A percentile compares a stretch with the other conserved stretches of the same genome.
Conservation (phyloP, 2,113 vertebrate species). For the Vombatus ursinus region DNA sequence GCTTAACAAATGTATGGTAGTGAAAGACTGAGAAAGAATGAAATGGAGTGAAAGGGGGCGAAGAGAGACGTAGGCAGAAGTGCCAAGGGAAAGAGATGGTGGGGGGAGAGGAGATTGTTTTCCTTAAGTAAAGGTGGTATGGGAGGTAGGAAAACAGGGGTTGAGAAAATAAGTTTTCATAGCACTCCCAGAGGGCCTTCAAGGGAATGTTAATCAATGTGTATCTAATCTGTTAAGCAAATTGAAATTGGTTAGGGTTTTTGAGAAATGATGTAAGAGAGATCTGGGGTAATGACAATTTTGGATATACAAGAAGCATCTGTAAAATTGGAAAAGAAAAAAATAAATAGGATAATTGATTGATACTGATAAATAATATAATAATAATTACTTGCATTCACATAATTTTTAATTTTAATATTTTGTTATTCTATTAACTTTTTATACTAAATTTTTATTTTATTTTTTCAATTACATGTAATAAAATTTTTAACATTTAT, state of each 20-base stretch:
- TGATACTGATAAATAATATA: not conserved
- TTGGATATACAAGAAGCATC: not conserved
- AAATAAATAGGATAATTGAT: not conserved
- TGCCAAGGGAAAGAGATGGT: not conserved
- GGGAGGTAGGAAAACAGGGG: not conserved
- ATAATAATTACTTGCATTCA: not conserved
- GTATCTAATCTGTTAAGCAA: not conserved
- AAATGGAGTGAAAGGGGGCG: not conserved
- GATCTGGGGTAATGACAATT: not conserved
- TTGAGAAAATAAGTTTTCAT: not conserved
- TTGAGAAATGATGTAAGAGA: not conserved
- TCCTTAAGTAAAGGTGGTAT: not conserved
- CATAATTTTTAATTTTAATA: not conserved
- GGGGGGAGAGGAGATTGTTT: not conserved
- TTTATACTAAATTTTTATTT: not conserved
- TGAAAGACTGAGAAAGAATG: not conserved
- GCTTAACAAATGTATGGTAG: not conserved
- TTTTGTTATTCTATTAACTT: not conserved
- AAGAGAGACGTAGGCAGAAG: not conserved
- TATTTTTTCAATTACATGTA: not conserved
- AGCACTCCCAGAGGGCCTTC: not conserved
- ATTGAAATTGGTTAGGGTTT: no score
- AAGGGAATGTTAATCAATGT: not conserved
- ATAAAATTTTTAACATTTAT: not conserved
- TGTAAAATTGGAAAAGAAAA: not conserved